Evolutionary conservation across 2,888 invertebrate genomes (phyloP), one percentile per base, ranked within the genome.

Genomic region (Drosophila mimetica): DNA sequence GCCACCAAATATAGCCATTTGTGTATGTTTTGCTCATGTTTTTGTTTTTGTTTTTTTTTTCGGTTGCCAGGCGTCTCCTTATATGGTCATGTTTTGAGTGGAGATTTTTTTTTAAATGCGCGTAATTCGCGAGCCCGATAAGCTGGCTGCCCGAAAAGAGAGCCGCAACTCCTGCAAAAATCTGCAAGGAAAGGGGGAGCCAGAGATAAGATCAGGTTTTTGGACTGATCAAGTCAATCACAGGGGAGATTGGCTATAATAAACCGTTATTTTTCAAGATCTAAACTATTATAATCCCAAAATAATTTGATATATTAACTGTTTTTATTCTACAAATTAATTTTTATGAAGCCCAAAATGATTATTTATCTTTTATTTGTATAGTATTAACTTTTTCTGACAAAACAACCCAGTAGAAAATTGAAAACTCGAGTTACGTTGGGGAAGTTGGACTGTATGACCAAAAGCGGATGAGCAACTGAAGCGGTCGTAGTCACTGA

Each of bases 81-180:
- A 86, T 80, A 80, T 89, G 89, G 90, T 65, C 75, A 89, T 79
- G 77, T 73, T 76, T 76, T 63, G 48, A 44, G 52, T 57, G 54
- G 66, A 65, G 44, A 75, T 74, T 74, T 55, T 71, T 74, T 74
- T 55, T 71, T 37, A 66, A 61, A 70, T 52, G 66, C 44, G 54
- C 53, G 48, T 52, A 67, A 61, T n/a, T 64, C 39, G 51, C 61
- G 36, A 54, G 64, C 28, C 37, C 39, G 70, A 82, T 79, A 82
- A 85, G 76, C 66, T 46, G 18, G 47, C 44, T 46, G 46, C 46
- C 18, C 46, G 16, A 59, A 60, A 60, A 28, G 14, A 28, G 14
- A 16, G 28, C n/a, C 5, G 8, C 44, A 60, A 30, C 61, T 60
- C 60, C 60, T 60, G 60, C 37, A 3, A 16, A 30, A 16, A 37